Evolutionary conservation across 2,888 invertebrate genomes (phyloP), one percentile per base, ranked within the genome.

Genomic region (Actias luna): DNA sequence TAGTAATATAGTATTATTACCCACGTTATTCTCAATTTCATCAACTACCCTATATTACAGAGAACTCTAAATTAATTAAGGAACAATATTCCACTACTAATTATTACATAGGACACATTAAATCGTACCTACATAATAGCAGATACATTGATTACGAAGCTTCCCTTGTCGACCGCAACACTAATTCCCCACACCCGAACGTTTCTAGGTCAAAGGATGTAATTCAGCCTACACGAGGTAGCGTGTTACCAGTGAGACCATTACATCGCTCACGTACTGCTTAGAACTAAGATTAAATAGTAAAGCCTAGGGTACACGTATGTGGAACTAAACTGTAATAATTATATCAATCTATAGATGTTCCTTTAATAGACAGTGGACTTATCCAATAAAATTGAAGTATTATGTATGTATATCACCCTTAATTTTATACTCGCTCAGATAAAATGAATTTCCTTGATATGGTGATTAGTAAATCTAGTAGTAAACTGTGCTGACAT

Each of bases 161-260:
- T 50, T 60, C 60, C 60, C 60, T 29, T 55, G 33, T 25, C 52
- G 60, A 18, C 60, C 59, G n/a, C 42, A 42, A 14, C 35, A 52
- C 33, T 29, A 55, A 55, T 55, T 55, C 55, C 60, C 60, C 52
- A 35, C 46, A 60, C 46, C 60, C 50, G 33, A 60, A 25, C 35
- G 60, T 61, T 61, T 39, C 61, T 61, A 61, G 57, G 61, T 57
- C 61, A 61, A 61, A 61, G 61, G 61, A 61, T 29, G 55, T 35
- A 39, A 57, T 61, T 61, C 39, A 61, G 39, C 22, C 39, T 27
- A 5, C 22, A 61, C 57, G 29, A 31, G 57, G 50, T 57, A 25
- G 42, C 57, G 36, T 58, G 61, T 29, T 18, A 58, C 57, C 29
- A 36, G 52, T 33, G 31, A 14, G 50, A 55, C 55, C 55, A 55